Evolutionary conservation across 2,113 vertebrate species (phyloP).

Genomic region (Thunnus maccoyii): DNA sequence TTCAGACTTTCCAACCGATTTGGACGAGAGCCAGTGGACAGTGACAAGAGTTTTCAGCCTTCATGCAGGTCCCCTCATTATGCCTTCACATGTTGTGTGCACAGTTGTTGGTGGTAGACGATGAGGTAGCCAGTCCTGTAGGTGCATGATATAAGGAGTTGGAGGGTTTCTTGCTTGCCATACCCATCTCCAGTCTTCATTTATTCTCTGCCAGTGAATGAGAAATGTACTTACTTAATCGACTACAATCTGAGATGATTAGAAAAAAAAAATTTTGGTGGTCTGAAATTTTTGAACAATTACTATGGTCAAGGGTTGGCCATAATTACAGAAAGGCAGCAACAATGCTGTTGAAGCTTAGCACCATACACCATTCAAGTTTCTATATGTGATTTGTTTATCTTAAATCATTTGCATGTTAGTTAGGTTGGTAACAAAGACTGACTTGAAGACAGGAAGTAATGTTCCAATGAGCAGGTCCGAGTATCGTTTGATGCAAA

Average conservation of each 20-base stretch:
- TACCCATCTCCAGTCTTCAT: neutral
- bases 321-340: too few relatives aligned
- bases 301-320: neutral
- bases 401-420: too few relatives aligned
- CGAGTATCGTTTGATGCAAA: too few relatives aligned
- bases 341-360: neutral
- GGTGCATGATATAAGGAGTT: neutral
- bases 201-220: neutral
- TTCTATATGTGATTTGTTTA: too few relatives aligned
- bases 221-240: neutral
- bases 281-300: neutral
- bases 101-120: neutral
- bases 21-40: slow-evolving; percentile 1
- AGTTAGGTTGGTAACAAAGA: too few relatives aligned
- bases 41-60: neutral
- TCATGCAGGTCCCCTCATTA: slow-evolving; percentile 23
- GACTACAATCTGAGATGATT: neutral
- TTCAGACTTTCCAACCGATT: slow-evolving; percentile 15
- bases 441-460: too few relatives aligned
- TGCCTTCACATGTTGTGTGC: neutral
- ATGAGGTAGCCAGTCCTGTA: neutral
- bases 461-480: too few relatives aligned
- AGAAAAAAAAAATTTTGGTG: neutral
- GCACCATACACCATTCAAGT: neutral
- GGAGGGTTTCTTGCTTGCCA: neutral